Percentiles rank a stretch among this genome's conserved stretches.
Evolutionary conservation across 1,140 invertebrate species (phyloP).

Genomic region (Heliconius nattereri): DNA sequence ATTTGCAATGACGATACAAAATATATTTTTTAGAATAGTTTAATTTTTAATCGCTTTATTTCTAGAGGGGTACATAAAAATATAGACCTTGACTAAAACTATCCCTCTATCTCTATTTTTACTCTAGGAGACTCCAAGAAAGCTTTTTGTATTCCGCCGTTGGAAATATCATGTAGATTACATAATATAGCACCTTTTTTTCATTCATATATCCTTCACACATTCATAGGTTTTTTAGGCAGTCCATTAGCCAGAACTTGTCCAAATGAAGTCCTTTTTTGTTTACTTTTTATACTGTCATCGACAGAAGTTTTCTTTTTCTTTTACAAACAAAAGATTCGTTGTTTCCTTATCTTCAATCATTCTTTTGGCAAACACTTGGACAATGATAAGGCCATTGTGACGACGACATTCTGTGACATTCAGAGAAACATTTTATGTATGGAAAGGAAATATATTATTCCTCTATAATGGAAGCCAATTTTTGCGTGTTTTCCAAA

Average conservation of each 20-base stretch:
- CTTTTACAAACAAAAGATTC: background rate
- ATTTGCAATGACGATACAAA: too few relatives aligned
- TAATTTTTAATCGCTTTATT: too few relatives aligned
- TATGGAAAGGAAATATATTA: background rate
- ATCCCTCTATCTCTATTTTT: too few relatives aligned
- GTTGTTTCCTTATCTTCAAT: slow-evolving; percentile 12
- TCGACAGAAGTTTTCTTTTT: slow-evolving; percentile 8
- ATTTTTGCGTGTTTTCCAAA: too few relatives aligned
- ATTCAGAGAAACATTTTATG: background rate
- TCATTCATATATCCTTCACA: background rate
- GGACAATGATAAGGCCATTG: slow-evolving; percentile 24
- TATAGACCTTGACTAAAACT: too few relatives aligned
- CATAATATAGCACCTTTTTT: background rate
- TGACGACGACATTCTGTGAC: slow-evolving; percentile 18
- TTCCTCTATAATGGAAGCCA: background rate
- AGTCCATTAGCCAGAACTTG: background rate
- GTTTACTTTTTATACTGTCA: slow-evolving; percentile 9
- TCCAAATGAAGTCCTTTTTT: background rate
- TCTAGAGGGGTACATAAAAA: too few relatives aligned
- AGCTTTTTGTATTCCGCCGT: too few relatives aligned
- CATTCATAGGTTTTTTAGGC: background rate
- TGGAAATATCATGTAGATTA: too few relatives aligned
- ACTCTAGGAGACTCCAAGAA: too few relatives aligned
- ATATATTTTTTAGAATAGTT: too few relatives aligned
- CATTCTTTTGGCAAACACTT: slow-evolving; percentile 20